These are phyloP conservation scores for Sternarchorhynchus goeldii DNA, from an alignment of 2,797 vertebrate genomes.

Conservation along the genomic window DNA sequence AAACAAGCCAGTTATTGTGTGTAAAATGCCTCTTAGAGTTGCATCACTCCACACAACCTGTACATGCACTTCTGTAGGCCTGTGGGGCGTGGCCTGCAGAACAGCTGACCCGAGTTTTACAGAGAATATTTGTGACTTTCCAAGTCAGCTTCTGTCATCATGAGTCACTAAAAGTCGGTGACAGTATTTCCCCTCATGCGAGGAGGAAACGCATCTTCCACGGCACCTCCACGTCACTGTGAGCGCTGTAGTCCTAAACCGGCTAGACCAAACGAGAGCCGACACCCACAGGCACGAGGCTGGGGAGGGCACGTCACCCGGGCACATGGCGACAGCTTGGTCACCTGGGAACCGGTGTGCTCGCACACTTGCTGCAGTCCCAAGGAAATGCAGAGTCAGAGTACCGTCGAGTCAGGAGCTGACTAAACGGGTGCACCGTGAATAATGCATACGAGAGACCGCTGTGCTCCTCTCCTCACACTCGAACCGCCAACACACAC, in stretches of 20 bases:
- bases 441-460: conserved; percentile 71
- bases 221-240: not conserved
- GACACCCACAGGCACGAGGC: not conserved
- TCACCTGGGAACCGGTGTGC: conserved; percentile 52
- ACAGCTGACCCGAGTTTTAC: not conserved
- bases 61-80: conserved; percentile 20
- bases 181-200: not conserved
- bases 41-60: conserved; percentile 4
- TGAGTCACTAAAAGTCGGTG: not conserved
- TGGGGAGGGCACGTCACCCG: not conserved
- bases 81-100: conserved; percentile 13
- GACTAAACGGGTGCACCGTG: conserved; percentile 52
- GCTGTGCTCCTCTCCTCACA: conserved; percentile 55
- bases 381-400: conserved; percentile 73
- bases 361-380: conserved; percentile 60
- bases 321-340: conserved; percentile 55
- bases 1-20: conserved; percentile 19
- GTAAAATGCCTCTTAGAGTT: conserved; percentile 5
- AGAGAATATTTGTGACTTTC: not conserved
- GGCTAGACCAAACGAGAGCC: not conserved
- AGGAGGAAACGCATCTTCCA: no score
- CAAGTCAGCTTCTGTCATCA: not conserved
- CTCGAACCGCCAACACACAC: no score
- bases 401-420: conserved; percentile 52
- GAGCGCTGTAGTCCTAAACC: not conserved